Evolutionary conservation across 2,113 vertebrate genomes (phyloP).

Genomic region (Falco punctatus): DNA sequence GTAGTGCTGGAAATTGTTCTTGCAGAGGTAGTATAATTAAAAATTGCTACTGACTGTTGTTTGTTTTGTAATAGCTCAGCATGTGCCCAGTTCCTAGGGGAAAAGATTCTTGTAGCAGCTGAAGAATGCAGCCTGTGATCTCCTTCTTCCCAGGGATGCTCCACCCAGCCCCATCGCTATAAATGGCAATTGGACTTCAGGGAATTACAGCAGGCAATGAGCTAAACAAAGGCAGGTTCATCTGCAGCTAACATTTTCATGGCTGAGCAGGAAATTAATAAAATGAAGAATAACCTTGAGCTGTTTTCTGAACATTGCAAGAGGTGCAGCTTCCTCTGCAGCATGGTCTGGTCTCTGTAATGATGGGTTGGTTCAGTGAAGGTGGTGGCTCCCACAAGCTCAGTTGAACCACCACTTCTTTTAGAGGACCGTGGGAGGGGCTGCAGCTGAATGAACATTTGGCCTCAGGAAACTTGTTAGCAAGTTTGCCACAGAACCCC

Average conservation of each 20-base stretch:
- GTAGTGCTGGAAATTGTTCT: background rate
- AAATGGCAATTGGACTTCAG: conserved; percentile 23
- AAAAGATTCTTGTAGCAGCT: background rate
- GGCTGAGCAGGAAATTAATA: background rate
- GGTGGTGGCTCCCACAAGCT: background rate
- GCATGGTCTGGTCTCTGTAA: background rate
- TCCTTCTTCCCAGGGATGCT: conserved; percentile 38
- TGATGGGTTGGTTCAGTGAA: background rate
- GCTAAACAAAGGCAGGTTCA: conserved; percentile 16
- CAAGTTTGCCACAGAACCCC: background rate
- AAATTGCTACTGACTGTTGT: background rate
- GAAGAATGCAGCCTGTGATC: conserved; percentile 41
- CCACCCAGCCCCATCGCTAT: background rate
- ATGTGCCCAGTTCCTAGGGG: background rate
- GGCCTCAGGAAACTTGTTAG: background rate
- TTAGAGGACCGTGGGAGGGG: background rate
- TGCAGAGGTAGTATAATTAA: background rate
- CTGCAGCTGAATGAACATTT: background rate
- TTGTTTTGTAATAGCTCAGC: background rate
- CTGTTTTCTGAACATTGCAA: background rate
- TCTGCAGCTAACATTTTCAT: background rate
- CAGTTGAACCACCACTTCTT: background rate
- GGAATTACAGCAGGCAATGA: background rate
- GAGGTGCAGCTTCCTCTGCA: background rate
- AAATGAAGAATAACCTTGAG: background rate